Evolutionary conservation across 2,113 vertebrate genomes (phyloP).

Genomic region (Xyliphius kryptos): DNA sequence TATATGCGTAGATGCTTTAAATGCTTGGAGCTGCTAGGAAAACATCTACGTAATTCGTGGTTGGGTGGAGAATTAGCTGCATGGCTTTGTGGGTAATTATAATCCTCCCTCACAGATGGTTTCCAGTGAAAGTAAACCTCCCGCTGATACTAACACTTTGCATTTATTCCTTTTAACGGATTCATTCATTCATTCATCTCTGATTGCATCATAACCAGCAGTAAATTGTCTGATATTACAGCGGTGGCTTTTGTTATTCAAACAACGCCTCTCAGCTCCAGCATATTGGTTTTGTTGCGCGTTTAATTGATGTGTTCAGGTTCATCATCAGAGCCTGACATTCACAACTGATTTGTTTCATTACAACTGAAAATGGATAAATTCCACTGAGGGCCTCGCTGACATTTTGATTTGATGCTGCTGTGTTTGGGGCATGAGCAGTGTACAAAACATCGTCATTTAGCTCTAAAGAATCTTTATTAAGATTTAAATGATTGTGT

Average conservation of each 20-base stretch:
- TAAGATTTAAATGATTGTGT: no score
- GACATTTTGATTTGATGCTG: slow-evolving; percentile 33
- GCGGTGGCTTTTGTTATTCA: not conserved
- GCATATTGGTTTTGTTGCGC: slow-evolving; percentile 20
- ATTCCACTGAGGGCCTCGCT: slow-evolving; percentile 31
- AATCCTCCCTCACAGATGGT: slow-evolving; percentile 20
- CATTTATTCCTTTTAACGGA: not conserved
- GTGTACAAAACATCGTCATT: slow-evolving; percentile 24
- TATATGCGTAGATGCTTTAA: no score
- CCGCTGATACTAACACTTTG: not conserved
- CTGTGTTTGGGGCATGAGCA: slow-evolving; percentile 27
- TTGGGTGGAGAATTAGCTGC: not conserved
- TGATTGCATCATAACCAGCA: slow-evolving; percentile 8
- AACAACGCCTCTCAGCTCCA: not conserved
- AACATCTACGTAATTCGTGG: no score
- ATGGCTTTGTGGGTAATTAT: slow-evolving; percentile 11
- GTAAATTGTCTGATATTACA: slow-evolving; percentile 3
- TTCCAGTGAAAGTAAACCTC: slow-evolving; percentile 8
- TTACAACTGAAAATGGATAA: slow-evolving; percentile 35
- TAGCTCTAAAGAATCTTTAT: slow-evolving; percentile 12
- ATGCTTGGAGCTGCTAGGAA: no score
- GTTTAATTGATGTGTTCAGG: slow-evolving; percentile 40
- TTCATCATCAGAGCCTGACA: slow-evolving; percentile 34
- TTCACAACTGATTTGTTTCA: slow-evolving; percentile 44
- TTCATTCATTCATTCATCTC: slow-evolving; percentile 2